A percentile compares a stretch with the other conserved stretches of the same genome.
These are phyloP conservation scores for Phymanthus crucifer DNA, from an alignment of 92 coral and sea anemone species.

Conservation along the genomic window DNA sequence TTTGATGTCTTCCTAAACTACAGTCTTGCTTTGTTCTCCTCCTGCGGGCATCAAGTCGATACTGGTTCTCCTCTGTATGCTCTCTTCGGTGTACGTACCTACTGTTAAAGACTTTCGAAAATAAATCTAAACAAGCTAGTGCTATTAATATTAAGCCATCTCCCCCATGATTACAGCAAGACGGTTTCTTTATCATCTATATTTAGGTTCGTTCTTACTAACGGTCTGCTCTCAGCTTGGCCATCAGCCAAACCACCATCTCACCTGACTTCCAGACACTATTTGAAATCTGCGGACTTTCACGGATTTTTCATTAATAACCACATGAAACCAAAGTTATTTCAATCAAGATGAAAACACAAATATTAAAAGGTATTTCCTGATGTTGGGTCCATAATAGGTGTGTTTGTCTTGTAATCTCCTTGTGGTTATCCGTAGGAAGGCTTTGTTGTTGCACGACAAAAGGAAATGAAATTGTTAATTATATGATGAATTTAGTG, in stretches of 20 bases:
- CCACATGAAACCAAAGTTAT: background rate
- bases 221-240: background rate
- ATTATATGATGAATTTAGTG: background rate
- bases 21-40: no score
- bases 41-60: no score
- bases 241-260: background rate
- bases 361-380: background rate
- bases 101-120: no score
- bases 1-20: no score
- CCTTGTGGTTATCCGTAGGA: background rate
- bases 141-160: no score
- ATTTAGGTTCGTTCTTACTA: no score
- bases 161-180: no score
- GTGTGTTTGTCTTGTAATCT: background rate
- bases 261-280: background rate
- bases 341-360: background rate
- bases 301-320: background rate
- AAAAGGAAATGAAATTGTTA: background rate
- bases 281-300: background rate
- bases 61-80: no score
- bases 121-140: no score
- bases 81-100: no score
- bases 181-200: no score
- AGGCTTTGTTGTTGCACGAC: background rate
- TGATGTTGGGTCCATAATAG: background rate